phyloP scores from a whole-genome alignment of 1,140 invertebrate species.

The Trypoxylus dichotomus region DNA sequence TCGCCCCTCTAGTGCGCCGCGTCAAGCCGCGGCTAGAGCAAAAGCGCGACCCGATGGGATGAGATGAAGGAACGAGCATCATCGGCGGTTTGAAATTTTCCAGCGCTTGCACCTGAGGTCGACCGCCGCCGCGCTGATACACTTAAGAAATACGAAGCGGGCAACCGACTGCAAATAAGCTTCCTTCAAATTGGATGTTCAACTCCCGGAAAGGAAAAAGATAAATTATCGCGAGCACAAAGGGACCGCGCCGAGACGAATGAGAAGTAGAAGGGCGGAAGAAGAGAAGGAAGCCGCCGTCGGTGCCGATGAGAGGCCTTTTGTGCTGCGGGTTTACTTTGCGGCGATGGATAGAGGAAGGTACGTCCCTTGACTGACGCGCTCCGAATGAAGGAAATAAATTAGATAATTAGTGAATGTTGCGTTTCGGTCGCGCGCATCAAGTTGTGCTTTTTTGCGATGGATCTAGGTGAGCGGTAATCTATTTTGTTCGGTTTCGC shows the following conservation, averaged over 20 bases:
- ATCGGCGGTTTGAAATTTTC: constrained; percentile 32
- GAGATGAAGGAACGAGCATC: neutral
- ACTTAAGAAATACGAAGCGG: constrained; percentile 31
- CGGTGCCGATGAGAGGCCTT: neutral
- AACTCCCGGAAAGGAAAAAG: constrained; percentile 41
- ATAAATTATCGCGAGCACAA: constrained; percentile 38
- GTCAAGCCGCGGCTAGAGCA: no score
- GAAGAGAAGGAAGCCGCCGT: neutral
- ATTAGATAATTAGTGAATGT: neutral
- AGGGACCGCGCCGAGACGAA: neutral
- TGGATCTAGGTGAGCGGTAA: no score
- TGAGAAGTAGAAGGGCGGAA: neutral
- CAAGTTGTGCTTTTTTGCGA: no score
- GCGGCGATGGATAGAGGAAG: neutral
- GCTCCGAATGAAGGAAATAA: neutral
- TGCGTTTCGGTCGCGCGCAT: neutral
- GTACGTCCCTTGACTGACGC: neutral
- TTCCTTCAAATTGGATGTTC: constrained; percentile 44
- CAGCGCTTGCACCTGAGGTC: constrained; percentile 35
- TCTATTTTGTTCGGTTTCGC: no score
- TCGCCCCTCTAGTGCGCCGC: no score
- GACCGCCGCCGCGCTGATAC: constrained; percentile 25
- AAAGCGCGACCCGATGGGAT: no score
- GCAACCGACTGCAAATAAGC: constrained; percentile 41
- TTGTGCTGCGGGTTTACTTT: neutral